These are phyloP conservation scores for Camptogramma bilineatum DNA, from an alignment of 2,888 invertebrate genomes.

Conservation along the genomic window DNA sequence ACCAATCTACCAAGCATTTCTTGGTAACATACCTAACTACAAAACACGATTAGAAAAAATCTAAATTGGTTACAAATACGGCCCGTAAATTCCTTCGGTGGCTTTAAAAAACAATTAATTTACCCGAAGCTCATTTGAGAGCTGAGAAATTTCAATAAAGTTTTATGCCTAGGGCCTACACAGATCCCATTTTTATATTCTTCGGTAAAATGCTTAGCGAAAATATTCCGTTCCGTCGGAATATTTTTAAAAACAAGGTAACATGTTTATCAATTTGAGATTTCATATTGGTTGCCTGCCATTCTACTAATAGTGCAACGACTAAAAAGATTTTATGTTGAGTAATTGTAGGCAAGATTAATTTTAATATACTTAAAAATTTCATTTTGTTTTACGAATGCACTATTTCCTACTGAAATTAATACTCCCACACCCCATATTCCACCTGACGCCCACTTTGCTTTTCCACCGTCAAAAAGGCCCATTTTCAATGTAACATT, in stretches of 20 bases:
- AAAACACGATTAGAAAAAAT: slow-evolving; percentile 42
- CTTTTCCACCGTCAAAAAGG: slow-evolving; percentile 47
- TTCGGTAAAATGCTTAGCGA: background rate
- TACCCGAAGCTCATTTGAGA: slow-evolving; percentile 17
- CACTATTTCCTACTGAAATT: slow-evolving; percentile 2
- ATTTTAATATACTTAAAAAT: no score
- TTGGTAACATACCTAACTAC: slow-evolving; percentile 41
- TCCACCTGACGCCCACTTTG: slow-evolving; percentile 38
- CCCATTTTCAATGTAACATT: slow-evolving; percentile 42
- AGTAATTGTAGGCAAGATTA: no score
- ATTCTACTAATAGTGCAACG: no score
- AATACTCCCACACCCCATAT: slow-evolving; percentile 1
- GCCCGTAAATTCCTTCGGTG: slow-evolving; percentile 30
- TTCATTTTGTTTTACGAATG: background rate
- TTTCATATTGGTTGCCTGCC: no score
- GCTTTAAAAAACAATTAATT: slow-evolving; percentile 31
- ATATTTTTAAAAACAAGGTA: no score
- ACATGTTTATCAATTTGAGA: no score
- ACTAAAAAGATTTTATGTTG: background rate
- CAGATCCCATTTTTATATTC: background rate
- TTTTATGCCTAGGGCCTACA: slow-evolving; percentile 11
- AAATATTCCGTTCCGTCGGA: background rate
- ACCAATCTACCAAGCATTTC: slow-evolving; percentile 41
- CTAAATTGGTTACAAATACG: slow-evolving; percentile 41
- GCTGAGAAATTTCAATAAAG: slow-evolving; percentile 21